phyloP scores from a whole-genome alignment of 2,113 vertebrate genomes.

The Spheniscus mendiculus region DNA sequence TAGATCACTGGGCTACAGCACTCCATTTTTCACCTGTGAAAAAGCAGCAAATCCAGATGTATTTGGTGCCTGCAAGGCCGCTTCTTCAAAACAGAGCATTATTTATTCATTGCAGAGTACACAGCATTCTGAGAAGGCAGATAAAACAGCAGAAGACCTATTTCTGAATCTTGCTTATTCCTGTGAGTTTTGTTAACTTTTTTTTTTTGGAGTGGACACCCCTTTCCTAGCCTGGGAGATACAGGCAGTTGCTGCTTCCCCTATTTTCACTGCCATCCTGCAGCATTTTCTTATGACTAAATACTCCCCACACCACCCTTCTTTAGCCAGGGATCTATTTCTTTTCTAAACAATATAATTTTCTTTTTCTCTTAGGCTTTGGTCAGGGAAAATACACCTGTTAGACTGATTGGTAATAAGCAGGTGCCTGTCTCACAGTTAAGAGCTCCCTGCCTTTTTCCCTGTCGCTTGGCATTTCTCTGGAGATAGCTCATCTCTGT shows the following conservation, averaged over 20 bases:
- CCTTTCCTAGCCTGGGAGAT: background rate
- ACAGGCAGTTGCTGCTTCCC: background rate
- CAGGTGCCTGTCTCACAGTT: background rate
- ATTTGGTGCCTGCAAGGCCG: background rate
- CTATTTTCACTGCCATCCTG: background rate
- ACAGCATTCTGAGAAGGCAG: background rate
- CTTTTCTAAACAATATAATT: background rate
- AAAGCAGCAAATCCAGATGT: background rate
- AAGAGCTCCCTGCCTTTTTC: background rate
- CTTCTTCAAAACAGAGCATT: constrained; percentile 32
- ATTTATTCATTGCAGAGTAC: constrained; percentile 43
- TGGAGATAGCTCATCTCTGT: background rate
- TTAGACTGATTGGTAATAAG: background rate
- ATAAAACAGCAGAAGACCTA: background rate
- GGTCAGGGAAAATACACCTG: background rate
- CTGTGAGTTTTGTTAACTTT: constrained; percentile 6
- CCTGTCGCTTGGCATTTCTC: background rate
- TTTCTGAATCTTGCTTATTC: constrained; percentile 11
- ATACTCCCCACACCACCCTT: background rate
- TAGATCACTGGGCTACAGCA: background rate
- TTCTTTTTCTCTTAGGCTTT: background rate
- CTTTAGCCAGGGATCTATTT: background rate
- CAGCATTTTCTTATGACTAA: background rate
- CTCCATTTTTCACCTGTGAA: constrained; percentile 7
- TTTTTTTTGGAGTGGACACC: background rate